A percentile compares a stretch with the other conserved stretches of the same genome.
phyloP scores from a whole-genome alignment of 1,140 invertebrate species.

The Euura saliciscinereae region DNA sequence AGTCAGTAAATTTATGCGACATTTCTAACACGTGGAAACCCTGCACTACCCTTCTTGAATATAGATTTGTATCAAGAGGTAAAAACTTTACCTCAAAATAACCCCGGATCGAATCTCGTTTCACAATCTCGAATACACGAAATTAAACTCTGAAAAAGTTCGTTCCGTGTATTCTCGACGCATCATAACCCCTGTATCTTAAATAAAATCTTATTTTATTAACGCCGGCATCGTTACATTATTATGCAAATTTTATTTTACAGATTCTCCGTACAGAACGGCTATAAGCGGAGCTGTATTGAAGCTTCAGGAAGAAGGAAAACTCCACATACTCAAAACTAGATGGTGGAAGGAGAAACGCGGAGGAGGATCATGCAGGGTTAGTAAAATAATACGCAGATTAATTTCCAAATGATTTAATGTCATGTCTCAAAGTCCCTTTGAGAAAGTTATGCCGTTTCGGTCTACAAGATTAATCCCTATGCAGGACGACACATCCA shows the following conservation, averaged over 20 bases:
- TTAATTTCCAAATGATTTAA: too few species aligned
- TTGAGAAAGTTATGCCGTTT: too few species aligned
- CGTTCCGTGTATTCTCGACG: too few species aligned
- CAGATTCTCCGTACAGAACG: slow-evolving; percentile 86
- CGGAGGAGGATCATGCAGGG: slow-evolving; percentile 81
- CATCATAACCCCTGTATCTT: neutral
- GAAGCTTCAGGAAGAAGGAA: slow-evolving; percentile 91
- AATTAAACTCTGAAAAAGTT: too few species aligned
- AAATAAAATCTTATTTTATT: neutral
- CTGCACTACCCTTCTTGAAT: too few species aligned
- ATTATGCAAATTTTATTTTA: slow-evolving; percentile 32
- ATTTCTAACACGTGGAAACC: too few species aligned
- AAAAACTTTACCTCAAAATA: too few species aligned
- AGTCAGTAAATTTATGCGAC: too few species aligned
- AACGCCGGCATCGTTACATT: neutral
- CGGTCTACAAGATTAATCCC: slow-evolving; percentile 8
- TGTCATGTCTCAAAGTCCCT: too few species aligned
- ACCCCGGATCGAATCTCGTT: too few species aligned
- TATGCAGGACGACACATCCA: slow-evolving; percentile 79
- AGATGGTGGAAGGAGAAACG: slow-evolving; percentile 96
- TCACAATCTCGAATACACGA: too few species aligned
- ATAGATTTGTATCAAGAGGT: too few species aligned
- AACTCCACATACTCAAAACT: slow-evolving; percentile 89
- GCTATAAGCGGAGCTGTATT: slow-evolving; percentile 88
- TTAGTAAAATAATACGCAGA: slow-evolving; percentile 52